Percentiles rank a stretch among this genome's conserved stretches.
phyloP scores from a whole-genome alignment of 1,140 invertebrate genomes.

The Lamellibrachia luymesi region DNA sequence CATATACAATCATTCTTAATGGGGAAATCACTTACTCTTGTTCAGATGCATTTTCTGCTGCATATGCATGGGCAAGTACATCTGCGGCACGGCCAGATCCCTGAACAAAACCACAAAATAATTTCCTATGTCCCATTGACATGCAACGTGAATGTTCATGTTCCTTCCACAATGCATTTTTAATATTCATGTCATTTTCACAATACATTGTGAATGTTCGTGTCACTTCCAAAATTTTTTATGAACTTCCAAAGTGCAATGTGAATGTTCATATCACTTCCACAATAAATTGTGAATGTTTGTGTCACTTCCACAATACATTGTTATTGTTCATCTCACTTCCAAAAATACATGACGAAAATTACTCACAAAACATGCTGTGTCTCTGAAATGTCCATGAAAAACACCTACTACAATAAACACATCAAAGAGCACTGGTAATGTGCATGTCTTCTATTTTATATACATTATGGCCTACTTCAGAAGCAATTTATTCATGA shows the following conservation, averaged over 20 bases:
- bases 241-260: background rate
- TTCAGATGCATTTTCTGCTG: conserved; percentile 32
- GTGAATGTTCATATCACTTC: background rate
- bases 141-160: too few relatives aligned
- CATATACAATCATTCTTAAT: background rate
- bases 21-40: conserved; percentile 34
- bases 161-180: background rate
- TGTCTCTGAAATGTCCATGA: background rate
- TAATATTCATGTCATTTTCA: background rate
- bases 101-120: conserved; percentile 34
- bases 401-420: background rate
- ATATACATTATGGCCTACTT: background rate
- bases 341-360: background rate
- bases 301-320: background rate
- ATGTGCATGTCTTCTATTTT: background rate
- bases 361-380: background rate
- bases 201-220: background rate
- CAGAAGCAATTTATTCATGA: background rate
- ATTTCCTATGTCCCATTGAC: background rate
- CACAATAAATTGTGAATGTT: background rate
- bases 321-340: background rate
- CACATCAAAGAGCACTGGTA: background rate
- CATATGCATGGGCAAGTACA: conserved; percentile 57
- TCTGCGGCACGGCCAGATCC: conserved; percentile 60
- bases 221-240: background rate